These are phyloP conservation scores for Thalpophila matura DNA, from an alignment of 2,888 invertebrate genomes.

Conservation along the genomic window DNA sequence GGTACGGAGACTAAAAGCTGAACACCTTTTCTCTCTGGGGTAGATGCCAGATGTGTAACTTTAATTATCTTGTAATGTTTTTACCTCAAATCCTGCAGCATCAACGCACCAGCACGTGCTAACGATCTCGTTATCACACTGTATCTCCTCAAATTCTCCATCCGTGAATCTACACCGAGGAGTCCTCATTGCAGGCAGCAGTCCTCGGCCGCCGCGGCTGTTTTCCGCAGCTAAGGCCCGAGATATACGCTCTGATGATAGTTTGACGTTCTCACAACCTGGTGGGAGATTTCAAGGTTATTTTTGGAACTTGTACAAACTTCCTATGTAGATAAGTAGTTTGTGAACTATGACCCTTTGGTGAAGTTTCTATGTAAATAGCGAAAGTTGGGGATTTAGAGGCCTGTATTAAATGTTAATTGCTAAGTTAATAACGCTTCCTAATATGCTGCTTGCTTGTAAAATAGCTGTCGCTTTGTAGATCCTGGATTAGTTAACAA, in stretches of 20 bases:
- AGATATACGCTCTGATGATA: conserved; percentile 85
- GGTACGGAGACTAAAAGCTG: too few species aligned
- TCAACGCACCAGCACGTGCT: conserved; percentile 97
- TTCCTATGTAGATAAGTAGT: conserved; percentile 11
- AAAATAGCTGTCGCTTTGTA: background rate
- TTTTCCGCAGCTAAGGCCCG: conserved; percentile 84
- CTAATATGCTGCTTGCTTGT: background rate
- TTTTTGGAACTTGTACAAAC: background rate
- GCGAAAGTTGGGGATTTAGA: conserved; percentile 5
- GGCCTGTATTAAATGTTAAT: too few species aligned
- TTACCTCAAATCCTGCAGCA: conserved; percentile 93
- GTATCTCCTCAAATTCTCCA: conserved; percentile 94
- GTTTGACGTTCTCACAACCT: conserved; percentile 86
- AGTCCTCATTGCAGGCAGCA: conserved; percentile 91
- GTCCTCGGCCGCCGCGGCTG: conserved; percentile 92
- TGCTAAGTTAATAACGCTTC: background rate
- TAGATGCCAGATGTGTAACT: too few species aligned
- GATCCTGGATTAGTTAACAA: background rate
- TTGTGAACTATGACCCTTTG: conserved; percentile 20
- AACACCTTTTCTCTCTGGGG: too few species aligned
- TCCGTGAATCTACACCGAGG: conserved; percentile 94
- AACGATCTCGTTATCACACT: conserved; percentile 94
- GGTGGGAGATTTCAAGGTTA: conserved; percentile 13
- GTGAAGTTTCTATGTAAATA: conserved; percentile 15
- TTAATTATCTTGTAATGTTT: conserved; percentile 22